Base-by-base conservation (phyloP, 1,140 invertebrate genomes). In the Cecropterus lyciades region DNA sequence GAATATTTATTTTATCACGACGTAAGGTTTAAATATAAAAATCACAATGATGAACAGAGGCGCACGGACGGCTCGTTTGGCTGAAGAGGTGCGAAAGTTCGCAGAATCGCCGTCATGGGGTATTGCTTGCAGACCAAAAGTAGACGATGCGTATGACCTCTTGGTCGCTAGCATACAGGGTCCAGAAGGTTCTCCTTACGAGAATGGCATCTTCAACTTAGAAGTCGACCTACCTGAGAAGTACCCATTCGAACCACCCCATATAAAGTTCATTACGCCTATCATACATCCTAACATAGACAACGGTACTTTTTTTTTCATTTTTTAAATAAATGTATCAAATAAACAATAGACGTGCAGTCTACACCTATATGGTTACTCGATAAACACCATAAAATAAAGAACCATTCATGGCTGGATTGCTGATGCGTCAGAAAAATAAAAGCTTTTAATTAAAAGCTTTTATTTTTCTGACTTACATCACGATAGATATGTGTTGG, bases 231-330 rank as follows among this genome's bases (percentile, higher is more conserved):
- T 98, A 14, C 94, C 96, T 3, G 94, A 95, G 1, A 94, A 93
- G 69, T 98, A 98, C 93, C 97, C 97, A 6, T 97, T 98, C 87
- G 94, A 95, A 69, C 97, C 97, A 30, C 97, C 97, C 0, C 93
- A 94, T 51, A 93, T 98, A 0, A 94, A 94, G 71, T 98, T 98
- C 84, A 42, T 94, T 0, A 98, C 97, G 0, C 95, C 95, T 10
- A 94, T 98, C 6, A 98, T 98, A 89, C 97, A 98, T 93, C 97
- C 97, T 6, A 98, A 98, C 80, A 96, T 98, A 73, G 97, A 98
- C 83, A 94, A 93, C 68, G 93, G 93, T 88, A 75, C 43, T n/a
- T 88, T 14, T 11, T 40, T 40, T n/a, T n/a, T n/a, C 37, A 3
- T 40, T 40, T n/a, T 40, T n/a, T n/a, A n/a, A n/a, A n/a, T n/a